Conservation (phyloP, 1,140 invertebrate species). For the Aricia agestis region DNA sequence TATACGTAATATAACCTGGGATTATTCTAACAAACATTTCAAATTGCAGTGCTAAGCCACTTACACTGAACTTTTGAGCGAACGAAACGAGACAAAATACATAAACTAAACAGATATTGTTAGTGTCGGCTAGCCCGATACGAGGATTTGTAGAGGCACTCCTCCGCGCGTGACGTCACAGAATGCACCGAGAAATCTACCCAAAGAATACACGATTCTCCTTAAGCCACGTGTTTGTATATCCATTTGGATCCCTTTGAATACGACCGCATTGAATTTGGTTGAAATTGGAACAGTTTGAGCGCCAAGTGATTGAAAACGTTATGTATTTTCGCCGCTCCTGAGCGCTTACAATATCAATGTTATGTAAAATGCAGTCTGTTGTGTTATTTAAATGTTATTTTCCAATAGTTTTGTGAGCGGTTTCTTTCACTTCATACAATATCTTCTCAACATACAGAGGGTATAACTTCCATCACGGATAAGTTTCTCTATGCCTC, state of each 20-base stretch:
- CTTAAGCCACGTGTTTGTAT: constrained; percentile 40
- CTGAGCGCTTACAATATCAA: background rate
- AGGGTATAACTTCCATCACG: too few relatives aligned
- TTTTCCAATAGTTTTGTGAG: background rate
- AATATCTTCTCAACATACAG: too few relatives aligned
- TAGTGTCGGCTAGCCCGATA: constrained; percentile 20
- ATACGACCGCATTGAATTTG: constrained; percentile 28
- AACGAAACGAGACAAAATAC: background rate
- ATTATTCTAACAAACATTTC: too few relatives aligned
- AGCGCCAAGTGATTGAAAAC: constrained; percentile 20
- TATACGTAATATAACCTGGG: too few relatives aligned
- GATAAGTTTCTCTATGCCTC: too few relatives aligned
- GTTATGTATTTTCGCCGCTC: constrained; percentile 13
- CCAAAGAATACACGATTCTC: constrained; percentile 32
- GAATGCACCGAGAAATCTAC: constrained; percentile 40
- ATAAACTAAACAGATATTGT: background rate
- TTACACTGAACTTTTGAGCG: constrained; percentile 2
- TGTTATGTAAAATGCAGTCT: background rate
- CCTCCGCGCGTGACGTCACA: constrained; percentile 36
- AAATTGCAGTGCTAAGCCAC: background rate
- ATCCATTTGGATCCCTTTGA: constrained; percentile 41
- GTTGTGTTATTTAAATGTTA: background rate
- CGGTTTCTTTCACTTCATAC: too few relatives aligned
- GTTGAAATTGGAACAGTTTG: constrained; percentile 25
- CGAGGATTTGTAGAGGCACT: constrained; percentile 21